Percentiles rank a stretch among this genome's conserved stretches.
Evolutionary conservation across 2,888 invertebrate genomes (phyloP).

Genomic region (Parnassius orleans): DNA sequence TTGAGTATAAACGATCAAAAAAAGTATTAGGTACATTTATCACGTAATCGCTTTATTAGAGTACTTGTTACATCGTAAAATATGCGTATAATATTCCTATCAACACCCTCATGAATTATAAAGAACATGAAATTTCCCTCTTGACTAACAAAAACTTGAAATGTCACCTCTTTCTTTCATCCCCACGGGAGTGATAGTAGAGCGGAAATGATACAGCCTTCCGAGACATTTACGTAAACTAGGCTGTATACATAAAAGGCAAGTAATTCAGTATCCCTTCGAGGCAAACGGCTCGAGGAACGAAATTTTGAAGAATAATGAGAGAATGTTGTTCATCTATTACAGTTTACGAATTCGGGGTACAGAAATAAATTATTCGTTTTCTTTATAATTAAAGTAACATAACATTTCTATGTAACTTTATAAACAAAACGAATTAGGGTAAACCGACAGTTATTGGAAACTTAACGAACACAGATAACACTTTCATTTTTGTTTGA

Average conservation of each 20-base stretch:
- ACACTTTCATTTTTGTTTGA: too few species aligned
- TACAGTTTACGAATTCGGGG: conserved; percentile 20
- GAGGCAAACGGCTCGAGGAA: conserved; percentile 8
- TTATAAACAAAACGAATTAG: not conserved
- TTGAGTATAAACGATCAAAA: too few species aligned
- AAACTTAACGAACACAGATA: too few species aligned
- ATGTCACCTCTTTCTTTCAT: conserved; percentile 51
- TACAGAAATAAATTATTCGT: not conserved
- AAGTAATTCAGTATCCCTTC: conserved; percentile 22
- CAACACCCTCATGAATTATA: conserved; percentile 61
- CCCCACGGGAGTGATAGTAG: conserved; percentile 39
- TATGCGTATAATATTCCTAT: conserved; percentile 33
- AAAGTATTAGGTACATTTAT: too few species aligned
- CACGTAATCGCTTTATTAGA: too few species aligned
- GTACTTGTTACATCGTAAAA: conserved; percentile 7
- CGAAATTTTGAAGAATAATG: conserved; percentile 22
- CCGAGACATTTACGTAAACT: conserved; percentile 43
- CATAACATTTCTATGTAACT: not conserved
- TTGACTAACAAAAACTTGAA: conserved; percentile 47
- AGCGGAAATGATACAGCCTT: conserved; percentile 33
- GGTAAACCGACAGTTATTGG: too few species aligned
- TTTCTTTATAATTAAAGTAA: not conserved
- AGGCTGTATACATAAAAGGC: conserved; percentile 39
- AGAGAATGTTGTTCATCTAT: conserved; percentile 16
- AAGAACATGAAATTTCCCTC: conserved; percentile 51